Evolutionary conservation across 2,113 vertebrate genomes (phyloP).

Genomic region (Megaleporinus macrocephalus): DNA sequence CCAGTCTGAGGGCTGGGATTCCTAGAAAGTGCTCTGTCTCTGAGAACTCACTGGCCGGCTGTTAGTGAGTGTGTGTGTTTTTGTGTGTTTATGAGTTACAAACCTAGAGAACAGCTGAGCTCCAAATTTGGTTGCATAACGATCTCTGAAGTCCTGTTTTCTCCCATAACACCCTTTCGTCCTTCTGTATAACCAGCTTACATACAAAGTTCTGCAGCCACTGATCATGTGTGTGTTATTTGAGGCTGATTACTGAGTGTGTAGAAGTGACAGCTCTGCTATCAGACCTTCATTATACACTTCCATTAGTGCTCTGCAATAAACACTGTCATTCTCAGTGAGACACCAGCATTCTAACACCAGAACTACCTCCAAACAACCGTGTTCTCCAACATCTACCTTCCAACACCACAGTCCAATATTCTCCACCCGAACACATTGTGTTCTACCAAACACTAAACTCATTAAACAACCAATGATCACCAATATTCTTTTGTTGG

Average conservation of each 20-base stretch:
- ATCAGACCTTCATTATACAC: no score
- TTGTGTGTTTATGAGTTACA: neutral
- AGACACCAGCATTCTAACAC: no score
- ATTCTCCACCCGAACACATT: no score
- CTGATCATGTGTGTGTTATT: neutral
- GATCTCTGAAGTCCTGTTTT: neutral
- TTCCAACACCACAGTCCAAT: no score
- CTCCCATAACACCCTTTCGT: neutral
- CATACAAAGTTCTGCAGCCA: neutral
- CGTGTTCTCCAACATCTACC: no score
- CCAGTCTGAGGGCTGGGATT: neutral
- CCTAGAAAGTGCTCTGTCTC: neutral
- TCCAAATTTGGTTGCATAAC: neutral
- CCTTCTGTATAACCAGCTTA: neutral
- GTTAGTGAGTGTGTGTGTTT: neutral
- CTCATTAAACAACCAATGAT: no score
- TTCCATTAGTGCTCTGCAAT: neutral
- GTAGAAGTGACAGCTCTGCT: neutral
- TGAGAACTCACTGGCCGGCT: neutral
- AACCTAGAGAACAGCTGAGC: slow-evolving; percentile 12
- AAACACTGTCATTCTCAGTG: neutral
- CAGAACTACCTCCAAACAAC: no score
- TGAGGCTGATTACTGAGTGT: neutral
- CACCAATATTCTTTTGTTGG: no score
- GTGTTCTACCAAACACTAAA: no score